A percentile compares a stretch with the other conserved stretches of the same genome.
These are phyloP conservation scores for Minunthozetes semirufus DNA, from an alignment of 2,888 invertebrate species.

Conservation along the genomic window DNA sequence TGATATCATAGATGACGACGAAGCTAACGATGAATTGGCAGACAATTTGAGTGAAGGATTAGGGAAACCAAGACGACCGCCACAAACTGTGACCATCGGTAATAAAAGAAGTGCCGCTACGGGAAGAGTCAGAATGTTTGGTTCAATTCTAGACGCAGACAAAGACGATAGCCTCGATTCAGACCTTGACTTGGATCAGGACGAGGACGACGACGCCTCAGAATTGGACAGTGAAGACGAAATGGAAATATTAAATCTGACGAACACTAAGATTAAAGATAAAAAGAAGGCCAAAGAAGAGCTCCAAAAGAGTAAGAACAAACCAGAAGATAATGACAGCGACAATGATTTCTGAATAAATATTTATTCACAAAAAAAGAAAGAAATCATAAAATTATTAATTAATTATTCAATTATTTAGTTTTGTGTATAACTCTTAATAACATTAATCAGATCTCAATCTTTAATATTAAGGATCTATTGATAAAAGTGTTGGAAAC, in stretches of 20 bases:
- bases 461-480: no score
- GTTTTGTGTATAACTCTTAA: neutral
- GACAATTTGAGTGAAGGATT: conserved; percentile 44
- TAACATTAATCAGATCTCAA: neutral
- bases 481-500: no score
- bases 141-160: conserved; percentile 54
- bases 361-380: neutral
- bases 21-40: conserved; percentile 47
- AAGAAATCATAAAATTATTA: no score
- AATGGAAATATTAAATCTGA: conserved; percentile 41
- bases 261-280: neutral
- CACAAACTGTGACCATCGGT: conserved; percentile 7
- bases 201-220: conserved; percentile 47
- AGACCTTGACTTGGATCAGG: conserved; percentile 56
- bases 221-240: conserved; percentile 42
- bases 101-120: conserved; percentile 26
- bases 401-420: neutral
- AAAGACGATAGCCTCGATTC: conserved; percentile 49
- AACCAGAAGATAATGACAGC: neutral
- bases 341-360: conserved; percentile 26
- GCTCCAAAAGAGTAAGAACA: neutral
- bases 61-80: neutral
- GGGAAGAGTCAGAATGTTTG: conserved; percentile 52
- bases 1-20: conserved; percentile 41
- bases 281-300: conserved; percentile 3